Conservation (phyloP, 2,113 vertebrate genomes). For the Centropus unirufus region DNA sequence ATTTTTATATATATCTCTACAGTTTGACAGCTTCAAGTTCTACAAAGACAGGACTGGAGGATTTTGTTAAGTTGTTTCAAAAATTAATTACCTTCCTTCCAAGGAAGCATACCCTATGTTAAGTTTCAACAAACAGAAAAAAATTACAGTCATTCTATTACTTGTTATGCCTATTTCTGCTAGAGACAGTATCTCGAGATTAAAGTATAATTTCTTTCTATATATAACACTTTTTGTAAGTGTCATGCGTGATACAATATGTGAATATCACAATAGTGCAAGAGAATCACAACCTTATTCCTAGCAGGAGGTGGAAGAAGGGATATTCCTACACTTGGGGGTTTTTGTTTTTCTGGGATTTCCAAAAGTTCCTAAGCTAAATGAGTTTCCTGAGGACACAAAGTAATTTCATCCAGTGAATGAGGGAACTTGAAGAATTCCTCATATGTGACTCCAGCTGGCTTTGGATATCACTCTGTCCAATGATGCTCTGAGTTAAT, state of each 20-base stretch:
- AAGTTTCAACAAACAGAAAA: background rate
- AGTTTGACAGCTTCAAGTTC: background rate
- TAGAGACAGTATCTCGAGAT: accelerated
- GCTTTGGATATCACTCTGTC: background rate
- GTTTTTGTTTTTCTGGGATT: background rate
- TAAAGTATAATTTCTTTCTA: background rate
- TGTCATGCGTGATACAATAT: background rate
- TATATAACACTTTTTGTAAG: background rate
- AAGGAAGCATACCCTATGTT: background rate
- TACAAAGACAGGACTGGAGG: background rate
- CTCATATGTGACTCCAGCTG: background rate
- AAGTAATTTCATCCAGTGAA: background rate
- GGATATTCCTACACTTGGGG: background rate
- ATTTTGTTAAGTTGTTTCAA: background rate
- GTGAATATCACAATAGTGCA: background rate
- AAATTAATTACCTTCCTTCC: background rate
- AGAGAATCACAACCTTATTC: background rate
- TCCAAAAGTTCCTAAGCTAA: background rate
- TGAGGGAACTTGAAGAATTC: background rate
- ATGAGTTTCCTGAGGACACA: background rate
- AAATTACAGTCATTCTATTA: accelerated
- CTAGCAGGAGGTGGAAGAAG: background rate
- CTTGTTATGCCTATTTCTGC: background rate
- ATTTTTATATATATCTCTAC: background rate
- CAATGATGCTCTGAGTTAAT: background rate